A percentile compares a stretch with the other conserved stretches of the same genome.
phyloP scores from a whole-genome alignment of 1,140 invertebrate species.

The Zaprionus lachaisei region DNA sequence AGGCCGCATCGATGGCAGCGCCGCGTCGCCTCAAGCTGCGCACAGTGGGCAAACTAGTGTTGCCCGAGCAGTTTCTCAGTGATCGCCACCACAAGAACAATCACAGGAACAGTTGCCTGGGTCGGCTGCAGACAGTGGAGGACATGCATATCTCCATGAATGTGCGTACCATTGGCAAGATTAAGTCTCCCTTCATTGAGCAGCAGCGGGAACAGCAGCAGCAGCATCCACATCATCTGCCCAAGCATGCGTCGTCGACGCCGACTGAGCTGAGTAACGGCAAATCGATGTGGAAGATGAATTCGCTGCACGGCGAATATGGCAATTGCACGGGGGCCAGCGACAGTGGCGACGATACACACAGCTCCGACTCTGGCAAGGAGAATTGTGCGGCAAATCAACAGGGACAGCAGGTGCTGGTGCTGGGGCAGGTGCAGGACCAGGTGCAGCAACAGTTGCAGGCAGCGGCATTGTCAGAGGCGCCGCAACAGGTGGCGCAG shows the following conservation, averaged over 20 bases:
- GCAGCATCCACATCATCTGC: constrained; percentile 32
- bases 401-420: constrained; percentile 31
- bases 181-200: constrained; percentile 79
- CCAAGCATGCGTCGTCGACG: constrained; percentile 6
- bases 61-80: constrained; percentile 68
- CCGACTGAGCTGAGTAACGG: not conserved
- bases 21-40: constrained; percentile 53
- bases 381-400: constrained; percentile 73
- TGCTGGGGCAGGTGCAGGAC: not conserved
- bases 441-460: constrained; percentile 16
- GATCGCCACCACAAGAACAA: constrained; percentile 59
- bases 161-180: constrained; percentile 71
- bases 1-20: not conserved
- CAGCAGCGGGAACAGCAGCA: constrained; percentile 55
- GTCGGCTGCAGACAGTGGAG: constrained; percentile 56
- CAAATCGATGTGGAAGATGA: constrained; percentile 17
- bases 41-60: constrained; percentile 69
- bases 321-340: constrained; percentile 24
- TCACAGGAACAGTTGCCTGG: constrained; percentile 32
- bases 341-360: constrained; percentile 58
- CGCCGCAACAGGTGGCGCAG: constrained; percentile 51
- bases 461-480: not conserved
- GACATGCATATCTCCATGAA: constrained; percentile 45
- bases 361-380: constrained; percentile 72
- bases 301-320: not conserved